Conservation (phyloP, 2,888 invertebrate genomes). For the Netelia inedita region DNA sequence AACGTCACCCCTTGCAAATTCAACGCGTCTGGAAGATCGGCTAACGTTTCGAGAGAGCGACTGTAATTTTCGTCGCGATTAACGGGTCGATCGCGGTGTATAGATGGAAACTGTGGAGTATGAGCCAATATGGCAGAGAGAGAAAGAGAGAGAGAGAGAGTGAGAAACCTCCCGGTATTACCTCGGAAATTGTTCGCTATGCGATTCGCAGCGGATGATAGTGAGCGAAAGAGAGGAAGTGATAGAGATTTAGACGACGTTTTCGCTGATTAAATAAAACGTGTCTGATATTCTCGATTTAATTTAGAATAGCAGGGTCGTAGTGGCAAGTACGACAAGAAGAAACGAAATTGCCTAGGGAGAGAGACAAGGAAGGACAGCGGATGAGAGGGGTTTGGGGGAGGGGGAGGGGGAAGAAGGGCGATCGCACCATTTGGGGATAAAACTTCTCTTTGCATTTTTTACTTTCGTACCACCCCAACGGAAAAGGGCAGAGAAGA, state of each 20-base stretch:
- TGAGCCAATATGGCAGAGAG: neutral
- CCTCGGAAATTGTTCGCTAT: constrained; percentile 79
- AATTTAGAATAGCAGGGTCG: constrained; percentile 79
- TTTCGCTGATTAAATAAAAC: constrained; percentile 83
- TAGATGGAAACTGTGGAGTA: constrained; percentile 56
- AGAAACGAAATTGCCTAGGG: constrained; percentile 22
- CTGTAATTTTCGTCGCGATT: constrained; percentile 78
- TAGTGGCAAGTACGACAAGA: constrained; percentile 56
- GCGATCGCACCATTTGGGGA: constrained; percentile 55
- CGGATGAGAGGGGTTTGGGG: neutral
- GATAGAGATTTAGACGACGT: constrained; percentile 62
- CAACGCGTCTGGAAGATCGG: constrained; percentile 70
- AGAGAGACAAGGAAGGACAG: constrained; percentile 13
- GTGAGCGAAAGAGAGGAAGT: constrained; percentile 48
- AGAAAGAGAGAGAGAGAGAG: neutral
- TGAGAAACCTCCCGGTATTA: constrained; percentile 55
- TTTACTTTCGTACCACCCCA: constrained; percentile 29
- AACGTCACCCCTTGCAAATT: constrained; percentile 67
- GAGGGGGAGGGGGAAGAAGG: no score
- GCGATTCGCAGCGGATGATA: constrained; percentile 67
- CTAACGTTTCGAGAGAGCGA: constrained; percentile 67
- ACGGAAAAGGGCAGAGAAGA: neutral
- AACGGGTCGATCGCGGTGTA: constrained; percentile 71
- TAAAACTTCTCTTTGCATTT: constrained; percentile 50
- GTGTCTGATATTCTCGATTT: constrained; percentile 84